Evolutionary conservation across 2,888 invertebrate genomes (phyloP), one percentile per base, ranked within the genome.

Genomic region (Tenthredo distinguenda): DNA sequence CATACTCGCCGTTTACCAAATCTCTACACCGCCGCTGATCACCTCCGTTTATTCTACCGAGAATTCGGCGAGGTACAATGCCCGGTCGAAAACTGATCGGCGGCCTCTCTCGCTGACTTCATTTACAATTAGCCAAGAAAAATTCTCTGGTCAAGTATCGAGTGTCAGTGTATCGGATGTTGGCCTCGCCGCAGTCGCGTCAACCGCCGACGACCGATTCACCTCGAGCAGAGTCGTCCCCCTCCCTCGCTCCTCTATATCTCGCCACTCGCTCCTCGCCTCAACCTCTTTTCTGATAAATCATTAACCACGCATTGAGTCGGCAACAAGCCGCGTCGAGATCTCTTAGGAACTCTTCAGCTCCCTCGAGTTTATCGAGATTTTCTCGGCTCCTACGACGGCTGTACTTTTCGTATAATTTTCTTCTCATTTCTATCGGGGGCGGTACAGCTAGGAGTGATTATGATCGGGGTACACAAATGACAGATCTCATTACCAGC

Each of bases 141-240:
- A 68, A 83, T 62, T 68, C 34, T 65, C 68, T 31, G 65, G 68
- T 68, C 83, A 50, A 71, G 83, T 83, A 83, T 83, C 83, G 68
- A 68, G 83, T 83, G 43, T 71, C 83, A 18, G 68, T 31, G 47
- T 83, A 83, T 83, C 83, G 9, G 55, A 68, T 83, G 83, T 71
- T 83, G 31, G 68, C 68, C 71, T 83, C 83, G 31, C 83, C 68
- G 68, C 83, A 47, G 62, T 40, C 62, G 62, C 81, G 81, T 21
- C 62, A 26, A 62, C 50, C 77, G 31, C 58, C 81, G 18, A 10
- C 58, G 37, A 40, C 81, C 62, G 77, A 55, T 47, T 55, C 31
- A 77, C 50, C 50, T 50, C 77, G 77, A n/a, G 34, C 55, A 55
- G 34, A 77, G 18, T 50, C 21, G 15, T 77, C 31, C 43, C 43